Conservation (phyloP, 2,888 invertebrate species). For the Axea sp. region DNA sequence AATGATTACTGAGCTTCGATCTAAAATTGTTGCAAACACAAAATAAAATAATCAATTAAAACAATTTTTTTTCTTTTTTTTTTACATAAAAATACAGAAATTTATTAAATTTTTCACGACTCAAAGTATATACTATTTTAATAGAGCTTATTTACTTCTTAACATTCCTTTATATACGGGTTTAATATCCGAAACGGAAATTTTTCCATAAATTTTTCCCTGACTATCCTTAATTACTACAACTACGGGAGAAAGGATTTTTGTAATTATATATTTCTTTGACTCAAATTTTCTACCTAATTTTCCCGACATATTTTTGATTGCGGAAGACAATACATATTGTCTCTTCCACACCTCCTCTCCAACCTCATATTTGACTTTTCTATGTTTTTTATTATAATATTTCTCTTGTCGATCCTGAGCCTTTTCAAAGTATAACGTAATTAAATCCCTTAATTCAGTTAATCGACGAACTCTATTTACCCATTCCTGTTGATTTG, state of each 20-base stretch:
- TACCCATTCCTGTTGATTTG: neutral
- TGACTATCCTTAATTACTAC: too few relatives aligned
- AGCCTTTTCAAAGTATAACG: slow-evolving; percentile 16
- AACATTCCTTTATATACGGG: too few relatives aligned
- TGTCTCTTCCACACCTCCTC: slow-evolving; percentile 28
- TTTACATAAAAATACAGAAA: too few relatives aligned
- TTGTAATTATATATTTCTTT: slow-evolving; percentile 3
- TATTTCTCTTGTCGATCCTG: slow-evolving; percentile 8
- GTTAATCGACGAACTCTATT: slow-evolving; percentile 7
- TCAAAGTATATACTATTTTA: too few relatives aligned
- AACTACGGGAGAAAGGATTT: slow-evolving; percentile 25
- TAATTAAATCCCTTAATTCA: slow-evolving; percentile 23
- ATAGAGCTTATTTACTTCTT: too few relatives aligned
- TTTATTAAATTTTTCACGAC: too few relatives aligned
- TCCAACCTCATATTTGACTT: slow-evolving; percentile 31
- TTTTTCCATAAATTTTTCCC: too few relatives aligned
- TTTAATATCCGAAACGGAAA: too few relatives aligned
- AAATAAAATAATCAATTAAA: too few relatives aligned
- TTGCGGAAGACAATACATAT: slow-evolving; percentile 1
- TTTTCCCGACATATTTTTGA: slow-evolving; percentile 11
- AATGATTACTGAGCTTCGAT: too few relatives aligned
- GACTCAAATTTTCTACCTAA: slow-evolving; percentile 27
- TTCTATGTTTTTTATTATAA: slow-evolving; percentile 23
- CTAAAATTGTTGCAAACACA: too few relatives aligned
- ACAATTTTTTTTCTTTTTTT: too few relatives aligned